Base-by-base conservation (phyloP, 1,140 invertebrate genomes). In the Heliconius hermathena region DNA sequence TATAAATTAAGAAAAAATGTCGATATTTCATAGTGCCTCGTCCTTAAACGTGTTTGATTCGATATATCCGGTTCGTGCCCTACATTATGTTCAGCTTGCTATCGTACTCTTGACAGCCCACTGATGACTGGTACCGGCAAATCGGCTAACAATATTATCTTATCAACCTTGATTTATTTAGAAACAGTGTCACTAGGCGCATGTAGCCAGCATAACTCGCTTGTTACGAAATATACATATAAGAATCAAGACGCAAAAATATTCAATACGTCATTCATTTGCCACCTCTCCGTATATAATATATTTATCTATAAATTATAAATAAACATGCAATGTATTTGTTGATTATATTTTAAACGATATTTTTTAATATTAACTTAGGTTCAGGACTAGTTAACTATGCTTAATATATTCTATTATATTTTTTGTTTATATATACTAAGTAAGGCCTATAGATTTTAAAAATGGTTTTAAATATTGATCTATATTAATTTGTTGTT, bases 151-250 rank as follows among this genome's bases (percentile, higher is more conserved):
- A 81, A 83, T 80, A 85, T 87, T 91, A 89, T 91, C 89, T 89
- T 89, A 89, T 89, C 85, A 89, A 87, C 85, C 85, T 89, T 89
- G 87, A 89, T 90, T 90, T 88, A 87, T 89, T 86, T 86, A 85
- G 80, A 83, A 87, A 88, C 83, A 82, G 83, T 89, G 86, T 87
- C 87, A 87, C 83, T 85, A 73, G 82, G 82, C 77, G 77, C 79
- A 75, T 78, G 54, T 71, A 41, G 60, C 49, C 72, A 81, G 60
- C 74, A 78, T 79, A 75, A 66, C 60, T 66, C 26, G 60, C 60
- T 66, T 66, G 73, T 82, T 80, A 82, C 81, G 83, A 84, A 81
- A 81, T 79, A 29, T 71, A 66, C 60, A 66, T 66, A 29, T 66
- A 29, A 66, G 9, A 66, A 29, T 26, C 54, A 22, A 60, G 54